Percentiles rank a stretch among this genome's conserved stretches.
These are phyloP conservation scores for Tolypeutes matacus DNA, from an alignment of 2,797 vertebrate species.

Conservation along the genomic window DNA sequence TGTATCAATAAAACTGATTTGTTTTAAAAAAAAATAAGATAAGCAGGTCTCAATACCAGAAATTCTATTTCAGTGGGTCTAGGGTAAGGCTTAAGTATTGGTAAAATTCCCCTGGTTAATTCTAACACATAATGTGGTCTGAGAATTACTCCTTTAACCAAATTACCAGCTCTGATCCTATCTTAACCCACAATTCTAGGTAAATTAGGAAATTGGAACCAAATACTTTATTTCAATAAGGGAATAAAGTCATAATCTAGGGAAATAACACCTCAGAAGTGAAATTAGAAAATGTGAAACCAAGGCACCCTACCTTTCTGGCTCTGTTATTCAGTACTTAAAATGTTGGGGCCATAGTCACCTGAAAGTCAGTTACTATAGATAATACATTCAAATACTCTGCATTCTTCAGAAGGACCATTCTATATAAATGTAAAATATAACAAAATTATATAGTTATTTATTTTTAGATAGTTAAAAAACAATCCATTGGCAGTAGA, in stretches of 20 bases:
- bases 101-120: slow-evolving; percentile 12
- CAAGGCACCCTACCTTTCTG: not conserved
- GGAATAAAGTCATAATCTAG: not conserved
- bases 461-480: slow-evolving; percentile 28
- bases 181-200: not conserved
- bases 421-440: not conserved
- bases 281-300: not conserved
- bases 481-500: not conserved
- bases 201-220: slow-evolving; percentile 11
- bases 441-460: not conserved
- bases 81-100: not conserved
- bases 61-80: not conserved
- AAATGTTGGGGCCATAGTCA: not conserved
- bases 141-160: slow-evolving; percentile 46
- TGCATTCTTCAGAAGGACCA: not conserved
- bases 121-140: slow-evolving; percentile 21
- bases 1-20: too few species aligned
- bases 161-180: not conserved
- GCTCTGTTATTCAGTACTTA: not conserved
- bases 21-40: not conserved
- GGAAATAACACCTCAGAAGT: not conserved
- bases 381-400: not conserved
- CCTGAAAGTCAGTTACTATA: not conserved
- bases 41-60: not conserved
- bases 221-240: not conserved